Percentiles rank a stretch among this genome's conserved stretches.
Conservation (phyloP, 2,113 vertebrate species). For the Climacteris rufus region DNA sequence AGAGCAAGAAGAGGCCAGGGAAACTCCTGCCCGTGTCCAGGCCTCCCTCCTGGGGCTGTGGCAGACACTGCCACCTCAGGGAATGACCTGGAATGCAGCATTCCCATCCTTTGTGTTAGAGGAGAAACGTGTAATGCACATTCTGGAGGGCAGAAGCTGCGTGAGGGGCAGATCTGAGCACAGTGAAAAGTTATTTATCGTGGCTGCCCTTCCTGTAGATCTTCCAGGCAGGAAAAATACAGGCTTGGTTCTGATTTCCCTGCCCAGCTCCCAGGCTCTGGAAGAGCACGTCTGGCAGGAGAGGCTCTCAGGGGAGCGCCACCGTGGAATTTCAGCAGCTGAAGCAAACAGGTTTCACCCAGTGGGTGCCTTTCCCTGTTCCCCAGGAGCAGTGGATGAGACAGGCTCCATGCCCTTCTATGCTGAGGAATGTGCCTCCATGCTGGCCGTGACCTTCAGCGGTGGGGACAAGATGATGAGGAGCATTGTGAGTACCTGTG, state of each 20-base stretch:
- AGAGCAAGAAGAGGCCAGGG: neutral
- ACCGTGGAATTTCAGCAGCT: neutral
- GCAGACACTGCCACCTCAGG: accelerated
- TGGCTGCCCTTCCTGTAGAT: neutral
- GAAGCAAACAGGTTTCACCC: accelerated
- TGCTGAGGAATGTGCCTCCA: conserved; percentile 92
- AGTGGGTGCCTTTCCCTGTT: accelerated
- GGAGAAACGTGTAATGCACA: accelerated
- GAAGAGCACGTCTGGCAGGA: neutral
- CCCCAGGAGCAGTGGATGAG: conserved; percentile 91
- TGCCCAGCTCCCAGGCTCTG: neutral
- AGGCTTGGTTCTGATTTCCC: neutral
- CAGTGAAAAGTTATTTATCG: neutral
- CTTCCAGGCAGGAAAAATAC: neutral
- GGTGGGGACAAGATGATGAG: conserved; percentile 85
- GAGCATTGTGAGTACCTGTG: conserved; percentile 83
- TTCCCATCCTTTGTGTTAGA: neutral
- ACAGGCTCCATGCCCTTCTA: conserved; percentile 92
- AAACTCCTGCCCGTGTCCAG: neutral
- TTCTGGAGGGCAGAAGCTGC: neutral
- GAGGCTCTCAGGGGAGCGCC: accelerated
- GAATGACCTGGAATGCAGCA: neutral
- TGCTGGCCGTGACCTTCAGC: conserved; percentile 96
- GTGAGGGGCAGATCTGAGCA: neutral
- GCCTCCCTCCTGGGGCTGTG: neutral